Base-by-base conservation (phyloP, 2,888 invertebrate genomes). In the Dyspetes luteomarginatus region DNA sequence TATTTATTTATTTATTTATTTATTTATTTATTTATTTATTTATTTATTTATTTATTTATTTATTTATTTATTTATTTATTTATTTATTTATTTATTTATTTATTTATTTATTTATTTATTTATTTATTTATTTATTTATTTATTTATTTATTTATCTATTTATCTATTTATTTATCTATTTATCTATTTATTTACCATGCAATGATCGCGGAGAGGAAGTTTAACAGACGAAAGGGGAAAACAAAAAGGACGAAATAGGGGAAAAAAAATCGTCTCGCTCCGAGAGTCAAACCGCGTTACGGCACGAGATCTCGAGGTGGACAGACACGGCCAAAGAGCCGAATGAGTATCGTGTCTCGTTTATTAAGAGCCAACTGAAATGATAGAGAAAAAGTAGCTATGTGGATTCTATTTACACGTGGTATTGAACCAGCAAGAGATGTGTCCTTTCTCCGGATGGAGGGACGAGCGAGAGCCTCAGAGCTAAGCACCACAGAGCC, bases 381-480 rank as follows among this genome's bases (percentile, higher is more conserved):
- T 84, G 88, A 88, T n/a, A 86, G 86, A 86, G 85, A 88, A 88
- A 88, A 88, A 87, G 76, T 50, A 28, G 78, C 86, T 86, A 85
- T 88, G 85, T 84, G 82, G 81, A 81, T 45, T 55, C 19, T 19
- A 26, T 17, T 36, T 19, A 43, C 24, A 55, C 26, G 17, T 50
- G 36, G 48, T 67, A 60, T 43, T 62, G 55, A 62, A 74, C 24
- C 9, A 52, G 65, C 24, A 28, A 56, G 22, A 52, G 72, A 56
- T n/a, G n/a, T n/a, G 62, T 73, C 76, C 68, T 82, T 82, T 82
- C 76, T 80, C 82, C 76, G 72, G 43, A 56, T 71, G 24, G 64
- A 78, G 62, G 68, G 73, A 65, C 48, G 19, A 50, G 67, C 30
- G 30, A 12, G 65, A 55, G 64, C 64, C n/a, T 43, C 52, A 12